Percentiles rank a stretch among this genome's conserved stretches.
phyloP scores from a whole-genome alignment of 2,888 invertebrate species.

The Eupelmus urozonus region DNA sequence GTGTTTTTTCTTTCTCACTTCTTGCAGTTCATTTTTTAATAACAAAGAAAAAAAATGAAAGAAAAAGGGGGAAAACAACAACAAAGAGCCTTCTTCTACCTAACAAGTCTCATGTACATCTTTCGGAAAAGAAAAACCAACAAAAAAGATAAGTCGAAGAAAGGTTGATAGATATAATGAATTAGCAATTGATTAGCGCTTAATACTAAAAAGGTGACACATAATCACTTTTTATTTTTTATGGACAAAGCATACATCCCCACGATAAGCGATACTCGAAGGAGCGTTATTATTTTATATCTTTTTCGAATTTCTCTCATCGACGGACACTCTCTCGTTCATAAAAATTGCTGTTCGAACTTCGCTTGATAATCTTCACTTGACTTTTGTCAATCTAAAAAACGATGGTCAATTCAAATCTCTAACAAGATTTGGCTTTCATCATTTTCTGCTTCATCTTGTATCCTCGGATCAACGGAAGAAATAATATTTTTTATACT shows the following conservation, averaged over 20 bases:
- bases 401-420: conserved; percentile 21
- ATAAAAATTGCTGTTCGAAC: conserved; percentile 67
- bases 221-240: conserved; percentile 62
- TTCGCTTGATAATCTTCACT: too few species aligned
- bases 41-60: conserved; percentile 60
- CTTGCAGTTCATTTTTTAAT: conserved; percentile 55
- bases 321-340: conserved; percentile 59
- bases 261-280: conserved; percentile 62
- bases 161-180: conserved; percentile 60
- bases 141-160: conserved; percentile 65
- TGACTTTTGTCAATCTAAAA: conserved; percentile 11
- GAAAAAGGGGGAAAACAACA: conserved; percentile 64
- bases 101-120: conserved; percentile 63
- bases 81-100: conserved; percentile 62
- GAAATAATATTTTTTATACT: conserved; percentile 39
- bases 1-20: conserved; percentile 55
- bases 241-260: conserved; percentile 42
- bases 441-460: conserved; percentile 8
- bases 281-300: conserved; percentile 60
- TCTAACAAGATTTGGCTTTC: conserved; percentile 1
- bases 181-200: conserved; percentile 67
- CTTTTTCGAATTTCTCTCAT: conserved; percentile 61
- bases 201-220: conserved; percentile 69
- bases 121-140: conserved; percentile 63
- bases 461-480: conserved; percentile 46